A percentile compares a stretch with the other conserved stretches of the same genome.
Evolutionary conservation across 2,888 invertebrate species (phyloP).

Genomic region (Machimus rusticus): DNA sequence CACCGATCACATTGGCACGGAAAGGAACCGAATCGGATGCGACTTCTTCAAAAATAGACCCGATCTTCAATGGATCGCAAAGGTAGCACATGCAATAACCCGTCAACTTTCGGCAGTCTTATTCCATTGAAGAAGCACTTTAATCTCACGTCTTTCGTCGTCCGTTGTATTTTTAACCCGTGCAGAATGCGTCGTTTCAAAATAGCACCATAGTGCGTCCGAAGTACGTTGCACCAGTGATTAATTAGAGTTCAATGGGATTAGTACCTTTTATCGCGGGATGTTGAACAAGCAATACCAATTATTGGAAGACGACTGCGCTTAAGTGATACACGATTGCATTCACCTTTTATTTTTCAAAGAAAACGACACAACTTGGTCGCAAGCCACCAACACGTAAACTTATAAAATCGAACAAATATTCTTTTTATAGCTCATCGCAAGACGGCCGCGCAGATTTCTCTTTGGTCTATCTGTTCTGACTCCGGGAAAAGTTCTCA

Average conservation of each 20-base stretch:
- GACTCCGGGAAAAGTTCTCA: background rate
- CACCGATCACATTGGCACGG: constrained; percentile 2
- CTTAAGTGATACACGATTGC: background rate
- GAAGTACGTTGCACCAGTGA: background rate
- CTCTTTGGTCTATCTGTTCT: background rate
- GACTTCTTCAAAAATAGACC: background rate
- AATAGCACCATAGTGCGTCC: background rate
- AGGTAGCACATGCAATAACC: background rate
- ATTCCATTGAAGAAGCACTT: background rate
- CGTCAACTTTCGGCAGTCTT: background rate
- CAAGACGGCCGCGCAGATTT: background rate
- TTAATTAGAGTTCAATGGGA: background rate
- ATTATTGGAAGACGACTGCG: background rate
- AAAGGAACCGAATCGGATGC: background rate
- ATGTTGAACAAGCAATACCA: background rate
- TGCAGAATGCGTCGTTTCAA: background rate
- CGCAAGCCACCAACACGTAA: constrained; percentile 10
- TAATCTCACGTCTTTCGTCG: background rate
- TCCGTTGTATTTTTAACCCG: background rate
- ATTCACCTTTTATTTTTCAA: background rate
- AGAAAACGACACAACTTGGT: background rate
- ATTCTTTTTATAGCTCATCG: constrained; percentile 12
- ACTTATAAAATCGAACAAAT: constrained; percentile 2
- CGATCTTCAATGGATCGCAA: background rate
- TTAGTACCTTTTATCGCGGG: background rate